Evolutionary conservation across 1,140 invertebrate genomes (phyloP), one percentile per base, ranked within the genome.

Genomic region (Stratiolaelaps scimitus): DNA sequence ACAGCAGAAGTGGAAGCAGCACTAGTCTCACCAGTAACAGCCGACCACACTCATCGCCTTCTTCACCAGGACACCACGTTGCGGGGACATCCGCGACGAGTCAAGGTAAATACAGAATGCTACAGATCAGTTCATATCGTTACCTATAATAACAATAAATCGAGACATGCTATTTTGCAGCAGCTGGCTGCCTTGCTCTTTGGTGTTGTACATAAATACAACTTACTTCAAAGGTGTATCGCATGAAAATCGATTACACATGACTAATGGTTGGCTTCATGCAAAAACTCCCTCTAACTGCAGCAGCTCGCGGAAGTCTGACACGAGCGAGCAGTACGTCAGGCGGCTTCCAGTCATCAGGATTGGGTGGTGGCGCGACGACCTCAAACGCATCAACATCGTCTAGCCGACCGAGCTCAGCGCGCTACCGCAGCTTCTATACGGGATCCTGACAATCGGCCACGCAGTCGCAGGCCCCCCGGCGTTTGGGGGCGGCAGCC

Each of bases 381-480:
- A 29, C 23, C 53, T 29, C 26, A 15, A 29, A 15, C 4, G 53
- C 53, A 26, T 29, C 26, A 17, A 34, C 53, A 23, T 29, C 26
- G 17, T 29, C 53, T 17, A 26, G 53, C 26, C 15, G 53, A 10
- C 53, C 53, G 15, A 60, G 53, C 34, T 60, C 53, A 17, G 53
- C 53, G 20, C 53, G 53, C 17, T 34, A 60, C 17, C 53, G 34
- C 23, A 26, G 34, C 20, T 26, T 15, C 6, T 29, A 26, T 6
- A 26, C 1, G 34, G 53, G 53, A 19, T 60, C 53, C 53, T 60
- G 53, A 60, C 53, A 60, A 60, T 34, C 26, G 53, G 53, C 53
- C 23, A 15, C 26, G 23, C 26, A 26, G 26, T 34, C 26, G 26
- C 53, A 60, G 26, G 34, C 17, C 34, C 17, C 26, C 26, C 53